A percentile compares a stretch with the other conserved stretches of the same genome.
Conservation (phyloP, 2,888 invertebrate genomes). For the Magallana nippona region DNA sequence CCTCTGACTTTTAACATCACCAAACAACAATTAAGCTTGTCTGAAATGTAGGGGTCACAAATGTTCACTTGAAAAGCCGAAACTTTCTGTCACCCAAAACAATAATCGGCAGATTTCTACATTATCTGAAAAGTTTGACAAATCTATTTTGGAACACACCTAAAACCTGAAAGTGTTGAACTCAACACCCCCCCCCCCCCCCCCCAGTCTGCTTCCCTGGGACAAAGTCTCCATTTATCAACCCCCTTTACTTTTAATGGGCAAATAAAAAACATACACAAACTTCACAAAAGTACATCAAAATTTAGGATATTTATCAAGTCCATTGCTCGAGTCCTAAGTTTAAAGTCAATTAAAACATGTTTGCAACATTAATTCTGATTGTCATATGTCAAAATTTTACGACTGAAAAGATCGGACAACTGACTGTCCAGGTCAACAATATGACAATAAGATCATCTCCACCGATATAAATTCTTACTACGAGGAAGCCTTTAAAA, state of each 20-base stretch:
- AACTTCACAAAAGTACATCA: too few relatives aligned
- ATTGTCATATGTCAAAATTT: constrained; percentile 2
- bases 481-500: neutral
- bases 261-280: too few relatives aligned
- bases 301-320: neutral
- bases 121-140: constrained; percentile 6
- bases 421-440: neutral
- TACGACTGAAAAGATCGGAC: neutral
- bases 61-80: constrained; percentile 3
- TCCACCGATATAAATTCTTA: neutral
- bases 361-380: neutral
- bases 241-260: too few relatives aligned
- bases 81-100: neutral
- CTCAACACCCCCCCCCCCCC: too few relatives aligned
- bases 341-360: neutral
- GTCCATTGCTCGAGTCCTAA: neutral
- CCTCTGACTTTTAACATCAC: constrained; percentile 27
- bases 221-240: too few relatives aligned
- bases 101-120: neutral
- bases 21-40: constrained; percentile 4
- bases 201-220: too few relatives aligned
- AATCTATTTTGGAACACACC: constrained; percentile 9
- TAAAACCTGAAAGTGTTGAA: neutral
- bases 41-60: neutral
- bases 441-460: neutral